A percentile compares a stretch with the other conserved stretches of the same genome.
Evolutionary conservation across 2,113 vertebrate genomes (phyloP).

Genomic region (Hydrolagus affinis): DNA sequence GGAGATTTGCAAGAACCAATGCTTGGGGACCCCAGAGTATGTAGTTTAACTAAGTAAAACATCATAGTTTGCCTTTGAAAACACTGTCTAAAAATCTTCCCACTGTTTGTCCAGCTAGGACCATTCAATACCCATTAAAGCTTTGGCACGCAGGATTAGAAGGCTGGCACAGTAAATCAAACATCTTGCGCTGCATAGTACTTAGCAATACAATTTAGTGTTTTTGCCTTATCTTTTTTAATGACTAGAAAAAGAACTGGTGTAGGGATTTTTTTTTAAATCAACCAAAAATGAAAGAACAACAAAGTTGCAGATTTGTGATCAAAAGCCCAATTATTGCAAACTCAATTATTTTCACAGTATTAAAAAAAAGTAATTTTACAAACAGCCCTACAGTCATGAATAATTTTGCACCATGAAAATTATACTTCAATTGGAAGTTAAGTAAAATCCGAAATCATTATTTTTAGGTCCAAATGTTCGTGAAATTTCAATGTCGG

Average conservation of each 20-base stretch:
- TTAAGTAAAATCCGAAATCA: constrained; percentile 8
- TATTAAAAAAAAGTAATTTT: neutral
- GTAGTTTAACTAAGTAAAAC: no score
- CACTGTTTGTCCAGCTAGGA: no score
- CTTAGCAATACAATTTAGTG: no score
- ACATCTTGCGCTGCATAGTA: no score
- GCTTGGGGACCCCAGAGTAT: no score
- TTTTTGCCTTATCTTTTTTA: neutral
- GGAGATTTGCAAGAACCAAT: no score
- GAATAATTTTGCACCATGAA: neutral
- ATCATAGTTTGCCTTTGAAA: no score
- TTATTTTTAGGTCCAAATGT: neutral
- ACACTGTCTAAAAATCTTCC: no score
- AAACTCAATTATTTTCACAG: neutral
- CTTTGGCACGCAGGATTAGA: no score
- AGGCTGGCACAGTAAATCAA: no score
- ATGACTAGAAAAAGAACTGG: neutral
- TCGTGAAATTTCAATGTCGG: neutral
- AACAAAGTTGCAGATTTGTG: neutral
- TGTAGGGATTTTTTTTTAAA: neutral
- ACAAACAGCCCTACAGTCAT: neutral
- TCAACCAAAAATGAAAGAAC: neutral
- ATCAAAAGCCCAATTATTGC: neutral
- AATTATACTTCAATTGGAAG: constrained; percentile 6
- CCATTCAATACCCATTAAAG: no score